Evolutionary conservation across 2,113 vertebrate genomes (phyloP).

Genomic region (Mastomys natalensis): DNA sequence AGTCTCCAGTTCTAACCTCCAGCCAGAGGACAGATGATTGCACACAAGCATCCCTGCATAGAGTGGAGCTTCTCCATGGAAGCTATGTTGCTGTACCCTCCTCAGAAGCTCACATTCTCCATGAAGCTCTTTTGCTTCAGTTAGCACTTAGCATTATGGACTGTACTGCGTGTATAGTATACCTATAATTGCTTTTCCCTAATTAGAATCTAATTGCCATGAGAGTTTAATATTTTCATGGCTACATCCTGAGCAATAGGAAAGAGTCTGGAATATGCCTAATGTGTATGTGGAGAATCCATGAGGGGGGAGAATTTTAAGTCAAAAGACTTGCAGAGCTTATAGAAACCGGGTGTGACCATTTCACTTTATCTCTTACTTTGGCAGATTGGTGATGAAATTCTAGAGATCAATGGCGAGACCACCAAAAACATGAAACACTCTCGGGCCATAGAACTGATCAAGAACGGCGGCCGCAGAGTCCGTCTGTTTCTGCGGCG

Average conservation of each 20-base stretch:
- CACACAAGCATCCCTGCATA: neutral
- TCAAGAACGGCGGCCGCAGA: constrained; percentile 97
- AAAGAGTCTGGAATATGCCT: neutral
- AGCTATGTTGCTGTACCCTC: neutral
- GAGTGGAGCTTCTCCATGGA: neutral
- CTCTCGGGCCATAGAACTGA: constrained; percentile 98
- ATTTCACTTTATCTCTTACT: constrained; percentile 48
- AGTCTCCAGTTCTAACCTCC: neutral
- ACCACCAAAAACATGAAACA: constrained; percentile 99
- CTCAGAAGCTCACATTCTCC: neutral
- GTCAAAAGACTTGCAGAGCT: neutral
- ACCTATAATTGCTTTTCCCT: neutral
- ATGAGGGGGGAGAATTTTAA: neutral
- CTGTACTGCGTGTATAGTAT: neutral
- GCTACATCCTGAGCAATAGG: neutral
- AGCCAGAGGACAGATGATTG: neutral
- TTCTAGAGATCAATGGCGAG: constrained; percentile 99
- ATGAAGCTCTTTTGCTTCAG: neutral
- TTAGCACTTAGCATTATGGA: neutral
- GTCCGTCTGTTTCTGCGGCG: constrained; percentile 97
- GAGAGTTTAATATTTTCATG: neutral
- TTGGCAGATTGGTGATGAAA: constrained; percentile 96
- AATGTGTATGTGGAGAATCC: neutral
- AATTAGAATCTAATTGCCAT: neutral
- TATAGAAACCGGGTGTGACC: neutral